Evolutionary conservation across 2,113 vertebrate species (phyloP), one percentile per base, ranked within the genome.

Genomic region (Pedetes capensis): DNA sequence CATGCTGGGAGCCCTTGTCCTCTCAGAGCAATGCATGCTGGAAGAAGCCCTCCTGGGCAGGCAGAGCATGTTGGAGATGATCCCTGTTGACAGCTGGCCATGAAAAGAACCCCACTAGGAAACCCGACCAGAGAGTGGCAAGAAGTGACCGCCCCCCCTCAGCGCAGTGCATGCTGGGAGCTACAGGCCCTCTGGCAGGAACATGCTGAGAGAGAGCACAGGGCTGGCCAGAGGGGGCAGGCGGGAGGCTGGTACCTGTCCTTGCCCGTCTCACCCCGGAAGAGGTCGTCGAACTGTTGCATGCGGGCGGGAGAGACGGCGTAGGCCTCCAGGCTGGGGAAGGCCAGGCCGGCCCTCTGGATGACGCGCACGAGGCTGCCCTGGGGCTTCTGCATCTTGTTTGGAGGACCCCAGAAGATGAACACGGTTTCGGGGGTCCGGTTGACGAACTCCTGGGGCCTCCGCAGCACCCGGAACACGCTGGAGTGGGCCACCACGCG

Each of bases 401-500:
- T 97, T 0, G 99, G 99, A 0, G 99, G 99, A 0, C 99, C 99
- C 99, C 99, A 99, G 98, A 99, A 99, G 93, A 99, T 98, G 89
- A 99, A 97, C 44, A 98, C 91, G 0, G 98, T 98, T 49, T 98
- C 98, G 0, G 98, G 98, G 80, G 98, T 98, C 88, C 98, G 99
- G 93, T 98, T 99, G 69, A 99, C 98, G 0, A 99, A 99, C 95
- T 99, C 99, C 44, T 98, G 98, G 0, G 99, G 99, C 95, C 97
- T 98, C 53, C 98, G 98, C 72, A 99, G 97, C 92, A 99, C 99
- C 0, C 99, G 98, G 98, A 99, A 99, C 42, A 99, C 98, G 37
- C 99, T 99, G 97, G 99, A 99, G 94, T 99, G 99, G 39, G 99
- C 99, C 13, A 99, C 99, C 23, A 99, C 99, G 0, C 99, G 99